Conservation (phyloP, 1,140 invertebrate genomes). For the Carposina sasakii region DNA sequence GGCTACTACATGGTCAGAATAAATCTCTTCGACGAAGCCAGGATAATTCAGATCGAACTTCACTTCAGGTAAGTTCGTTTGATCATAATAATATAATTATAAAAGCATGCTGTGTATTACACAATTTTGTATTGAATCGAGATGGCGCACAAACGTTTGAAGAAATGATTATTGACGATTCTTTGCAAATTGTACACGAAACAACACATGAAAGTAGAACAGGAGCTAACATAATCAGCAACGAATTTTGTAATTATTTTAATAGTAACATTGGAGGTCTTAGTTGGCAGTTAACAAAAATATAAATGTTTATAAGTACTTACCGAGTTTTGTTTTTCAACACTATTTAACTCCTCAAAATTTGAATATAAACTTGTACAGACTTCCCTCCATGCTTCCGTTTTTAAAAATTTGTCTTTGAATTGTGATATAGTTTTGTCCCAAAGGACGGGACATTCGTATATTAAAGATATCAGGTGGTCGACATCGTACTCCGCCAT, state of each 20-base stretch:
- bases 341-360: constrained; percentile 19
- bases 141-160: constrained; percentile 17
- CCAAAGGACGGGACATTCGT: constrained; percentile 22
- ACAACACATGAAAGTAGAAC: too few species aligned
- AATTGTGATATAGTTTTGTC: constrained; percentile 23
- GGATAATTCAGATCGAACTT: too few species aligned
- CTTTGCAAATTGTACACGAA: constrained; percentile 14
- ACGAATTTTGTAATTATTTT: constrained; percentile 23
- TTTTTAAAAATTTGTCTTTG: constrained; percentile 24
- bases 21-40: too few species aligned
- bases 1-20: too few species aligned
- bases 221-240: constrained; percentile 19
- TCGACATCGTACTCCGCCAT: constrained; percentile 14
- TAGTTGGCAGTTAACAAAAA: constrained; percentile 23
- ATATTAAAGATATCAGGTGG: constrained; percentile 21
- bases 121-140: constrained; percentile 26
- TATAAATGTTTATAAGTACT: constrained; percentile 5
- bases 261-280: constrained; percentile 19
- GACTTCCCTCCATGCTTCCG: constrained; percentile 22
- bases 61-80: too few species aligned
- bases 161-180: constrained; percentile 26
- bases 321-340: constrained; percentile 21
- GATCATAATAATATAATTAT: too few species aligned
- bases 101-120: constrained; percentile 29
- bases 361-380: constrained; percentile 24